Evolutionary conservation across 2,797 vertebrate species (phyloP).

Genomic region (Leucoraja ocellata): DNA sequence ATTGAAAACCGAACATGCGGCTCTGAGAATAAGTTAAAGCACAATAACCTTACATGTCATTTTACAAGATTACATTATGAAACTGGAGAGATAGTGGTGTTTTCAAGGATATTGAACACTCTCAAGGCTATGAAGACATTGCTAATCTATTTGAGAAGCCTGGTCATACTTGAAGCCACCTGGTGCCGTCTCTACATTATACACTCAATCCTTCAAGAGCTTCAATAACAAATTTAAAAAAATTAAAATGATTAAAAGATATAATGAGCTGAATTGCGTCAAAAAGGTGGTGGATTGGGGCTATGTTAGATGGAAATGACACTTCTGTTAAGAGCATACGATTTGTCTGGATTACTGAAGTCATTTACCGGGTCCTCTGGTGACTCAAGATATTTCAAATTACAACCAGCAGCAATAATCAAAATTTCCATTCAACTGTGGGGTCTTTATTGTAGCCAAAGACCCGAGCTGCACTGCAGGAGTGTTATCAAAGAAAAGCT

Average conservation of each 20-base stretch:
- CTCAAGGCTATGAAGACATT: conserved; percentile 24
- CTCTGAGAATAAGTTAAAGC: background rate
- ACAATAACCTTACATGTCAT: background rate
- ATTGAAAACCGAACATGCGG: background rate
- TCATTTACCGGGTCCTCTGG: background rate
- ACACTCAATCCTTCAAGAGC: background rate
- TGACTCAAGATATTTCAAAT: conserved; percentile 1
- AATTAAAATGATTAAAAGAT: conserved; percentile 3
- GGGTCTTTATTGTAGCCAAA: no score
- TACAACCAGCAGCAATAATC: background rate
- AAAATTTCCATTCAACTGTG: no score
- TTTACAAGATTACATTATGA: background rate
- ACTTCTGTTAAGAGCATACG: background rate
- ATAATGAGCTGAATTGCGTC: conserved; percentile 10
- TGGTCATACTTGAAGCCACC: conserved; percentile 31
- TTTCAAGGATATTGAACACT: conserved; percentile 12
- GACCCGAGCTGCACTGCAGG: no score
- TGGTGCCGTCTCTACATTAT: background rate
- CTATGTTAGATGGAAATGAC: background rate
- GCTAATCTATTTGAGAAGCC: conserved; percentile 24
- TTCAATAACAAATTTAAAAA: conserved; percentile 11
- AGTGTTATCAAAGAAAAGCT: no score
- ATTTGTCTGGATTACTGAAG: background rate
- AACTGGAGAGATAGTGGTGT: background rate
- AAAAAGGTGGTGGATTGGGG: background rate